Evolutionary conservation across 2,888 invertebrate species (phyloP).

Genomic region (Caenorhabditis angaria): DNA sequence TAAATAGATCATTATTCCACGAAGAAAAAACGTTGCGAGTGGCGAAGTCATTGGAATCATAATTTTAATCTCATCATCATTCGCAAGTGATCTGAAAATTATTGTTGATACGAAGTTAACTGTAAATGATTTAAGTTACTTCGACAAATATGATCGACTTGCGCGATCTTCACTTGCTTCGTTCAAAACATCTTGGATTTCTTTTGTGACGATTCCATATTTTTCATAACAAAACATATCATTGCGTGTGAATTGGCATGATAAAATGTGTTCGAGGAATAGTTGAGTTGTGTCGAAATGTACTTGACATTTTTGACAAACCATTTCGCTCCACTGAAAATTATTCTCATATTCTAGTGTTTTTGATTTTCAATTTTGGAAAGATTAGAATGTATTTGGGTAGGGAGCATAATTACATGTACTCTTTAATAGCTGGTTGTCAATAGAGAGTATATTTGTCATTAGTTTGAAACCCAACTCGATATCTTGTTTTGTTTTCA

Average conservation of each 20-base stretch:
- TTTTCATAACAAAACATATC: background rate
- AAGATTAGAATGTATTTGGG: no score
- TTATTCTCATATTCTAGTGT: no score
- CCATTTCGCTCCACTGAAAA: background rate
- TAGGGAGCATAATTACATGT: no score
- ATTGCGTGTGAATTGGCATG: background rate
- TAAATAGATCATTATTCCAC: background rate
- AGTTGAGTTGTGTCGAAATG: background rate
- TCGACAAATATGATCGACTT: background rate
- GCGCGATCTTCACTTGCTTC: background rate
- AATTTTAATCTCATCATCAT: background rate
- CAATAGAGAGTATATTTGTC: no score
- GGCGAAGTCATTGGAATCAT: background rate
- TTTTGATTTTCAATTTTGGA: no score
- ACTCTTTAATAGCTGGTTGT: no score
- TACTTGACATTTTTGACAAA: background rate
- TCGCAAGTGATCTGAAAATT: background rate
- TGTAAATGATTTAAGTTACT: no score
- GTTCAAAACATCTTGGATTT: background rate
- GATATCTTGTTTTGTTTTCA: no score
- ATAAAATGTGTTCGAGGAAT: background rate
- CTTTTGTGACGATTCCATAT: background rate
- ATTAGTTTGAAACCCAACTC: no score
- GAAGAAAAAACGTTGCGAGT: background rate
- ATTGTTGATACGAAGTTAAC: background rate